Conservation (phyloP, 2,888 invertebrate species). For the Notodonta dromedarius region DNA sequence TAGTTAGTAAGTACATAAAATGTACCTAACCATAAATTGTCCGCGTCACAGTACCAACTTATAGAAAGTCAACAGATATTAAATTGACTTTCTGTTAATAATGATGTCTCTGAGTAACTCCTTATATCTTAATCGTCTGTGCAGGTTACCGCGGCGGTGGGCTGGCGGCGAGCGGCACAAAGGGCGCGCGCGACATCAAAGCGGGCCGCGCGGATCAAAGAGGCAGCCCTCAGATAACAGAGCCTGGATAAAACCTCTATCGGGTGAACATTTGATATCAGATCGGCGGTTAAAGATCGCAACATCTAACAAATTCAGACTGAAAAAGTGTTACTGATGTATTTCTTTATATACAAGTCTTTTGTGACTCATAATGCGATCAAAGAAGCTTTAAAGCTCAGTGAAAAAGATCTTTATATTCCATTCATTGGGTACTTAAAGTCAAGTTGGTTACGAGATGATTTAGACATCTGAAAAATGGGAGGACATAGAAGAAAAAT, state of each 20-base stretch:
- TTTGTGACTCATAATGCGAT: constrained; percentile 38
- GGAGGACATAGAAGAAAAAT: no score
- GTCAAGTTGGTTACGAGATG: constrained; percentile 15
- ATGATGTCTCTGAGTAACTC: constrained; percentile 44
- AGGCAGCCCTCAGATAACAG: constrained; percentile 62
- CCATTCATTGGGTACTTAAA: constrained; percentile 10
- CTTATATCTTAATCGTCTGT: constrained; percentile 62
- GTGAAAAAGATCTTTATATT: constrained; percentile 21
- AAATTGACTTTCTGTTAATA: constrained; percentile 27
- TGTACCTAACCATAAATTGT: no score
- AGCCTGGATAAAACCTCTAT: constrained; percentile 65
- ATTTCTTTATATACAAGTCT: constrained; percentile 38
- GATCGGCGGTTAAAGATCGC: constrained; percentile 70
- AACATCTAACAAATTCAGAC: constrained; percentile 46
- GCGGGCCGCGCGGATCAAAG: constrained; percentile 66
- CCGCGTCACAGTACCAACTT: neutral
- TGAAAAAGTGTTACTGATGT: constrained; percentile 57
- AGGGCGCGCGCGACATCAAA: constrained; percentile 68
- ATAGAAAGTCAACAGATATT: neutral
- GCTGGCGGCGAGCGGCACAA: constrained; percentile 51
- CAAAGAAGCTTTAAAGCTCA: constrained; percentile 31
- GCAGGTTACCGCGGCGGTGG: constrained; percentile 55
- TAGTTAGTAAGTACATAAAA: no score
- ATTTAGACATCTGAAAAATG: no score
- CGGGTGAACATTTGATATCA: constrained; percentile 68